Percentiles rank a stretch among this genome's conserved stretches.
Evolutionary conservation across 2,113 vertebrate species (phyloP).

Genomic region (Noctilio leporinus): DNA sequence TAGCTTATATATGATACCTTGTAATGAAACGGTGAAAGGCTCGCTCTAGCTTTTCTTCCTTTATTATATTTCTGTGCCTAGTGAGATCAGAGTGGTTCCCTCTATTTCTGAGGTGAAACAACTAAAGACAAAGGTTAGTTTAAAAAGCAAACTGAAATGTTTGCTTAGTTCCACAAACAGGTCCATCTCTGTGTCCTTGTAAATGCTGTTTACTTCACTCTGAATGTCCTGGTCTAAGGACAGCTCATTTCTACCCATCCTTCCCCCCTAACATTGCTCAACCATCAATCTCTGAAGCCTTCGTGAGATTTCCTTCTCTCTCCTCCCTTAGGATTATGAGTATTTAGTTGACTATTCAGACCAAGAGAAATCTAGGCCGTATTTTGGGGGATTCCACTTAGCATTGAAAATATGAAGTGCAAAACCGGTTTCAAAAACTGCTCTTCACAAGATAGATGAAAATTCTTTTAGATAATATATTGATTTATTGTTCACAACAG

Average conservation of each 20-base stretch:
- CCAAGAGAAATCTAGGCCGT: background rate
- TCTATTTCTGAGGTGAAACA: background rate
- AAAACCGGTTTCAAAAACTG: background rate
- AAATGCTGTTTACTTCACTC: background rate
- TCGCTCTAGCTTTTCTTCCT: background rate
- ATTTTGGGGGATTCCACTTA: background rate
- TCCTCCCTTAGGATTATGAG: background rate
- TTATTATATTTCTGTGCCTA: background rate
- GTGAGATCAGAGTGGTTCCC: background rate
- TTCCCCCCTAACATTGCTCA: background rate
- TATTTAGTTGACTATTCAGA: background rate
- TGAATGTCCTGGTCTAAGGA: background rate
- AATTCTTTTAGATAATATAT: background rate
- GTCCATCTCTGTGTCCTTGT: background rate
- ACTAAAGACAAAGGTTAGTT: background rate
- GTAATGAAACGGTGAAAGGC: background rate
- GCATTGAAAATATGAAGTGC: background rate
- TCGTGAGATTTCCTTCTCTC: background rate
- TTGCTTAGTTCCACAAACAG: background rate
- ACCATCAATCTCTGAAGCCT: background rate
- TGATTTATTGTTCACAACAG: background rate
- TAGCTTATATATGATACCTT: background rate
- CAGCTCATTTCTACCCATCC: background rate
- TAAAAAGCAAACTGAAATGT: background rate
- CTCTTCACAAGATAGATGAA: background rate